Conservation (phyloP, 2,113 vertebrate genomes). For the Columba janthina region DNA sequence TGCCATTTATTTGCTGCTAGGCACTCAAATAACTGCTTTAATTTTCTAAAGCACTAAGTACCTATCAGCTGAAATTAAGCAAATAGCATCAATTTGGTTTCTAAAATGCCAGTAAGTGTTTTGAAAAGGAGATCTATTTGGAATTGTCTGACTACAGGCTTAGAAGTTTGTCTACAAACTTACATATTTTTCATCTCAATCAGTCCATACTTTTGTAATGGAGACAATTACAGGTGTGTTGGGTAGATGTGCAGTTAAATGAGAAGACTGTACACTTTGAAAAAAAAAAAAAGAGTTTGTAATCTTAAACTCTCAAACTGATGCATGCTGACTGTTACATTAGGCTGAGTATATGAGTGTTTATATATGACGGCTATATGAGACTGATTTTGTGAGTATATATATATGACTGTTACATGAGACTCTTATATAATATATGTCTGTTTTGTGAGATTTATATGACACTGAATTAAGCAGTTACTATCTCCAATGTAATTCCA, state of each 20-base stretch:
- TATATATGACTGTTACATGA: neutral
- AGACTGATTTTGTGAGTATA: neutral
- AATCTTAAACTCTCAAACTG: neutral
- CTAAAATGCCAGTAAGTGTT: neutral
- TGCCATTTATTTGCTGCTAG: neutral
- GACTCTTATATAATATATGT: neutral
- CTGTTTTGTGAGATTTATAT: neutral
- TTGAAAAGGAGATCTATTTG: neutral
- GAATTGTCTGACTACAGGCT: neutral
- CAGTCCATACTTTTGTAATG: neutral
- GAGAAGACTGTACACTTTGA: neutral
- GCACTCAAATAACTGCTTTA: neutral
- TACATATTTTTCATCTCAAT: neutral
- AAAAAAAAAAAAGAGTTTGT: neutral
- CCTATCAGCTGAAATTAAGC: neutral
- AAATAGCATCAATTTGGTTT: neutral
- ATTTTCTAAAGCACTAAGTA: slow-evolving; percentile 14
- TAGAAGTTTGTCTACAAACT: neutral
- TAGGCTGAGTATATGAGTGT: neutral
- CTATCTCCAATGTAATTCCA: neutral
- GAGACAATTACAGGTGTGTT: neutral
- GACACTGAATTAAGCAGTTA: neutral
- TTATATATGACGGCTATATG: neutral
- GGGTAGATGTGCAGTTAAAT: neutral
- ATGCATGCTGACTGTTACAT: neutral